Evolutionary conservation across 92 coral and sea anemone species (phyloP).

Genomic region (Paragorgia papillata): DNA sequence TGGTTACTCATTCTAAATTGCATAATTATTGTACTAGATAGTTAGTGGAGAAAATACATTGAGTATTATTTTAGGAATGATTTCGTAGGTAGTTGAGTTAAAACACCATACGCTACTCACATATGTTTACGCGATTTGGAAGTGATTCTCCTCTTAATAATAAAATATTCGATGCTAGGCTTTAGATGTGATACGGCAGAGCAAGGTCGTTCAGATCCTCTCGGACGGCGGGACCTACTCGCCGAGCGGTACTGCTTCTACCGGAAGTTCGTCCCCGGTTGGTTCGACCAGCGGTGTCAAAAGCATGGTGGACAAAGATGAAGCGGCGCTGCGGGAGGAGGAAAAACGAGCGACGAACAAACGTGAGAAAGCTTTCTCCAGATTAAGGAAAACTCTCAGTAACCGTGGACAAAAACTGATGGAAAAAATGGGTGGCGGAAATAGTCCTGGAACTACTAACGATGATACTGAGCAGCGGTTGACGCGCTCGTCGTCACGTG

Average conservation of each 20-base stretch:
- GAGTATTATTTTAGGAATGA: too few relatives aligned
- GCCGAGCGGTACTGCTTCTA: conserved; percentile 68
- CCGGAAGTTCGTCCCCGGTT: conserved; percentile 79
- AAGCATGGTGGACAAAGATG: conserved; percentile 62
- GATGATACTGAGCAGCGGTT: conserved; percentile 77
- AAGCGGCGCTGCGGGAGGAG: conserved; percentile 74
- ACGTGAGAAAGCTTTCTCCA: conserved; percentile 96
- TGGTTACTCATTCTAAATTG: too few relatives aligned
- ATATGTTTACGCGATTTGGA: too few relatives aligned
- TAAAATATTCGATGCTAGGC: conserved; percentile 68
- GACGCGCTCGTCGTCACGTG: conserved; percentile 99
- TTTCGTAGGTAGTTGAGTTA: too few relatives aligned
- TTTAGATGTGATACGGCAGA: conserved; percentile 95
- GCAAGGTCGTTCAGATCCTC: conserved; percentile 94
- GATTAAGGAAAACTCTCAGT: conserved; percentile 91
- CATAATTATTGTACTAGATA: too few relatives aligned
- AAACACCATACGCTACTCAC: too few relatives aligned
- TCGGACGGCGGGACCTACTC: conserved; percentile 83
- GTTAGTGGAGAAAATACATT: too few relatives aligned
- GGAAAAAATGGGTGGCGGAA: conserved; percentile 97
- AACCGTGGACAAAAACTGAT: conserved; percentile 97
- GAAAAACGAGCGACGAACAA: conserved; percentile 77
- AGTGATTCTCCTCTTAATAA: too few relatives aligned
- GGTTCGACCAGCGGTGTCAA: conserved; percentile 56
- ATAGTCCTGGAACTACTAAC: conserved; percentile 19